Conservation (phyloP, 2,888 invertebrate species). For the Philonicus albiceps region DNA sequence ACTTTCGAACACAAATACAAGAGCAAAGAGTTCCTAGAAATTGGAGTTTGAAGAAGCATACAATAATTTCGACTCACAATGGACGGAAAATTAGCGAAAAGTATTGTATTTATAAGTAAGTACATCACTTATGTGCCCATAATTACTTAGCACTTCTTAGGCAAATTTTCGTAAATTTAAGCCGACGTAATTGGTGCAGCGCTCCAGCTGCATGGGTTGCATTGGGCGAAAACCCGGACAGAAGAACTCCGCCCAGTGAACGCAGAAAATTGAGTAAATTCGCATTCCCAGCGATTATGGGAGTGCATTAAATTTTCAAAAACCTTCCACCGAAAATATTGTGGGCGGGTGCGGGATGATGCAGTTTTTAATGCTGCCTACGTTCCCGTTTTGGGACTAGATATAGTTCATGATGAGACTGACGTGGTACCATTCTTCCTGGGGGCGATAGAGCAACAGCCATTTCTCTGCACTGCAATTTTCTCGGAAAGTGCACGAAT, state of each 20-base stretch:
- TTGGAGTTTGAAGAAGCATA: neutral
- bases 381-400: neutral
- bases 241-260: neutral
- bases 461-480: neutral
- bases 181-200: neutral
- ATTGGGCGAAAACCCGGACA: neutral
- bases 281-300: neutral
- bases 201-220: neutral
- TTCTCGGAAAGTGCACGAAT: constrained; percentile 10
- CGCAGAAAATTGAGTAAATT: neutral
- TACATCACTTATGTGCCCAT: neutral
- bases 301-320: neutral
- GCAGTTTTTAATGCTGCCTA: neutral
- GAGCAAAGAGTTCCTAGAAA: neutral
- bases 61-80: neutral
- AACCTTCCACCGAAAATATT: neutral
- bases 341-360: neutral
- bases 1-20: neutral
- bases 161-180: neutral
- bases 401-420: neutral
- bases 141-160: neutral
- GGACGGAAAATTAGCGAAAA: neutral
- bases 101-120: neutral
- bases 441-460: constrained; percentile 3
- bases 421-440: neutral